A percentile compares a stretch with the other conserved stretches of the same genome.
phyloP scores from a whole-genome alignment of 1,140 invertebrate genomes.

The Sitobion miscanthi region DNA sequence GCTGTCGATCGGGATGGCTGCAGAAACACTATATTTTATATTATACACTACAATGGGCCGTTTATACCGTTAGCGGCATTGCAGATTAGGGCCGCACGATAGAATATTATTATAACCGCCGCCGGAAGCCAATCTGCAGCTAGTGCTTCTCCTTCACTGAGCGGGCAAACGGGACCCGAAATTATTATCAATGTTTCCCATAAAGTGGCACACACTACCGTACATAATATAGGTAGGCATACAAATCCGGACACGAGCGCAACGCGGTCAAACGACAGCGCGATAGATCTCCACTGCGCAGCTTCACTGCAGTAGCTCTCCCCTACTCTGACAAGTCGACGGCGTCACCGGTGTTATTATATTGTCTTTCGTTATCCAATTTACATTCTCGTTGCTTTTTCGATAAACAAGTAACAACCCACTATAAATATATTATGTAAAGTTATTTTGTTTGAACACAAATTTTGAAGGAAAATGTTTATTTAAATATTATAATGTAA shows the following conservation, averaged over 20 bases:
- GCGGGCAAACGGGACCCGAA: slow-evolving; percentile 37
- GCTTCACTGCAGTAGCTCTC: not conserved
- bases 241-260: not conserved
- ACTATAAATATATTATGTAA: not conserved
- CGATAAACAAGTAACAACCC: not conserved
- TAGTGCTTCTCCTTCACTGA: not conserved
- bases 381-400: not conserved
- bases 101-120: not conserved
- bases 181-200: slow-evolving; percentile 30
- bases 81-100: not conserved
- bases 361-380: not conserved
- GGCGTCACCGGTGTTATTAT: not conserved
- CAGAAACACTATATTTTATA: not conserved
- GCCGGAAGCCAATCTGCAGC: slow-evolving; percentile 41
- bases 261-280: not conserved
- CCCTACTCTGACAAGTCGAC: not conserved
- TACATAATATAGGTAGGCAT: not conserved
- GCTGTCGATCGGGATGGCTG: slow-evolving; percentile 5
- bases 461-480: no score
- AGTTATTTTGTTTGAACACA: not conserved
- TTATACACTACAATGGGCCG: slow-evolving; percentile 38
- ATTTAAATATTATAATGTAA: no score
- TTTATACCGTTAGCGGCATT: slow-evolving; percentile 53
- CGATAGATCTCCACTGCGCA: not conserved
- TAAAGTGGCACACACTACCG: slow-evolving; percentile 41